Percentiles rank a stretch among this genome's conserved stretches.
These are phyloP conservation scores for Toxotes jaculatrix DNA, from an alignment of 2,113 vertebrate genomes.

Conservation along the genomic window DNA sequence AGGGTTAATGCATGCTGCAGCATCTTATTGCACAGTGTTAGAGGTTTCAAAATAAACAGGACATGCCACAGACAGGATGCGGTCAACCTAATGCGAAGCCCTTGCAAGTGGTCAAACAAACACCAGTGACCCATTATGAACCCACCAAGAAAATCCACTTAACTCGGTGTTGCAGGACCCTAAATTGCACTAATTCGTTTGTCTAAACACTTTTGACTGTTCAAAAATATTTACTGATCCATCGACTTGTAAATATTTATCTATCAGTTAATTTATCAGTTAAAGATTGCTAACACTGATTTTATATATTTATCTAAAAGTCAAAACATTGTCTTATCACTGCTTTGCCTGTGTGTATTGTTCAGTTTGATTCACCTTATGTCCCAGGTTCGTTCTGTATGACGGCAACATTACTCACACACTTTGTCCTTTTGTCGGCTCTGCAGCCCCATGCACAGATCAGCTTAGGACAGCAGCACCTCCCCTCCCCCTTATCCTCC, in stretches of 20 bases:
- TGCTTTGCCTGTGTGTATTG: slow-evolving; percentile 12
- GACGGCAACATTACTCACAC: slow-evolving; percentile 64
- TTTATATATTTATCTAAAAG: slow-evolving; percentile 31
- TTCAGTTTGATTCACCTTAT: neutral
- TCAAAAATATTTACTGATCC: slow-evolving; percentile 39
- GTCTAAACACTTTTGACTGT: neutral
- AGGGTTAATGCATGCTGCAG: slow-evolving; percentile 51
- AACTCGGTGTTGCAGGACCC: neutral
- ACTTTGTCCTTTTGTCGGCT: slow-evolving; percentile 46
- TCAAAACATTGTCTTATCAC: neutral
- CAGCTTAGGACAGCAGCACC: slow-evolving; percentile 61
- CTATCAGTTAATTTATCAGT: slow-evolving; percentile 28
- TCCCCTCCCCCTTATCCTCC: slow-evolving; percentile 12
- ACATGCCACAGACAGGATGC: slow-evolving; percentile 34
- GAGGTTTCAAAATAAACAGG: slow-evolving; percentile 31
- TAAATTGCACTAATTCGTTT: neutral
- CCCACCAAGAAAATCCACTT: neutral
- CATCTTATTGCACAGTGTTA: slow-evolving; percentile 1
- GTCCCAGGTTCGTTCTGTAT: slow-evolving; percentile 32
- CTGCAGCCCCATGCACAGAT: slow-evolving; percentile 67
- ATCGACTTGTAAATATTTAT: slow-evolving; percentile 36
- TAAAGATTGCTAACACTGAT: neutral
- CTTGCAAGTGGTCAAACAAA: slow-evolving; percentile 28
- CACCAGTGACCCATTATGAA: slow-evolving; percentile 1
- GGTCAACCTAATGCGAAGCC: slow-evolving; percentile 18